These are phyloP conservation scores for Lamproptera curius DNA, from an alignment of 2,888 invertebrate species.

Conservation along the genomic window DNA sequence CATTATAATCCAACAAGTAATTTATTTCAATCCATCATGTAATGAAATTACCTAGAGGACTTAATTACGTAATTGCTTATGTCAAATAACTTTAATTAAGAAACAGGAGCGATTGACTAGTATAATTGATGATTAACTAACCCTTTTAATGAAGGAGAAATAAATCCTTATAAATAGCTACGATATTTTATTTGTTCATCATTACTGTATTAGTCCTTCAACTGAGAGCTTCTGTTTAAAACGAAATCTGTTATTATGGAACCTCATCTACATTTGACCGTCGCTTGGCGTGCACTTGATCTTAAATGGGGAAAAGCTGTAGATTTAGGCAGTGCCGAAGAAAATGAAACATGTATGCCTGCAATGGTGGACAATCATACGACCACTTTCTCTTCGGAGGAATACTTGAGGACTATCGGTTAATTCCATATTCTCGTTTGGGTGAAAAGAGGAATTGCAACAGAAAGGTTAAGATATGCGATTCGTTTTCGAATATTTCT, in stretches of 20 bases:
- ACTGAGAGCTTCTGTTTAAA: background rate
- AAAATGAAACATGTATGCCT: constrained; percentile 34
- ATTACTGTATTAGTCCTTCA: constrained; percentile 1
- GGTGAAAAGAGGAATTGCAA: constrained; percentile 18
- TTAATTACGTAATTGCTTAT: background rate
- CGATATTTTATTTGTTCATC: background rate
- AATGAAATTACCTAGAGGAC: background rate
- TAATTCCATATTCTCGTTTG: constrained; percentile 5
- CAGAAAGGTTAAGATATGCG: constrained; percentile 29
- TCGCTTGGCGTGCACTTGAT: constrained; percentile 48
- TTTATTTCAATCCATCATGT: background rate
- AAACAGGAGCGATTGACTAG: background rate
- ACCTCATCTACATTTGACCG: constrained; percentile 49
- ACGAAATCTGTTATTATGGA: constrained; percentile 37
- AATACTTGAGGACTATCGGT: constrained; percentile 38
- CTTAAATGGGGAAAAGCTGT: constrained; percentile 51
- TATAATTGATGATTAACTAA: background rate
- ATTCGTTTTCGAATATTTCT: constrained; percentile 44
- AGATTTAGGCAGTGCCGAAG: constrained; percentile 41
- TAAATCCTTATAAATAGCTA: background rate
- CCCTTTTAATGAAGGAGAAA: background rate
- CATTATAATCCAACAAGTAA: no score
- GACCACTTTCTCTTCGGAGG: constrained; percentile 52
- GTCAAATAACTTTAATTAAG: background rate
- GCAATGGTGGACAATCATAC: constrained; percentile 40